Base-by-base conservation (phyloP, 1,140 invertebrate genomes). In the Atta colombica region DNA sequence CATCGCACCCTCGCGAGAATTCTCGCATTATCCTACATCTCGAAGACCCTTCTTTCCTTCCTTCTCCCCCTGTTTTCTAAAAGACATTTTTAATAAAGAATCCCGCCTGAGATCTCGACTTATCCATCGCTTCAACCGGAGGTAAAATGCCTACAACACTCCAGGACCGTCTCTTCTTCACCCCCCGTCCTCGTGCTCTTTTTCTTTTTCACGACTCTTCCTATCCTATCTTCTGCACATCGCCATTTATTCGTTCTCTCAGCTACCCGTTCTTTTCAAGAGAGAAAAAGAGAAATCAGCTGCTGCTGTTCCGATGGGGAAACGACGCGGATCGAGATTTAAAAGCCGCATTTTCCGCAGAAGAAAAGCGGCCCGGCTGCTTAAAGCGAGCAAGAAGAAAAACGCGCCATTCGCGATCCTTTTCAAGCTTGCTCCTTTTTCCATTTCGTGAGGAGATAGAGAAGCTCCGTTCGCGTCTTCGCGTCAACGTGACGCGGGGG, bases 61-160 rank as follows among this genome's bases (percentile, higher is more conserved):
- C 6, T 7, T 31, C 12, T 16, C 55, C 39, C 55, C 55, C 65
- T 69, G 63, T 69, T 77, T 25, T 75, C 55, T 78, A 72, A 86
- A 88, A 88, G 90, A 88, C 84, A 91, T 91, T 88, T 88, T 88
- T 89, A 89, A 91, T 89, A 88, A 91, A 88, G 75, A 82, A 86
- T 87, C 71, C 87, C 21, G 80, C 58, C 72, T 72, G 45, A 84
- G 87, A 60, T 18, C 69, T 82, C 71, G 88, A 88, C 77, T 88
- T 86, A 88, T 88, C 87, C 77, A 55, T 58, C 31, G 75, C 16
- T 80, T 74, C 72, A 49, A 61, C 39, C n/a, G 72, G 60, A 31
- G 53, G 35, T 49, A 78, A 84, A 25, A 58, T 84, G 75, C 49
- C 78, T 74, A 84, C 81, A 69, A 66, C 51, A 51, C 80, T 28